Conservation (phyloP, 1,140 invertebrate genomes). For the Scaptomyza pallida region DNA sequence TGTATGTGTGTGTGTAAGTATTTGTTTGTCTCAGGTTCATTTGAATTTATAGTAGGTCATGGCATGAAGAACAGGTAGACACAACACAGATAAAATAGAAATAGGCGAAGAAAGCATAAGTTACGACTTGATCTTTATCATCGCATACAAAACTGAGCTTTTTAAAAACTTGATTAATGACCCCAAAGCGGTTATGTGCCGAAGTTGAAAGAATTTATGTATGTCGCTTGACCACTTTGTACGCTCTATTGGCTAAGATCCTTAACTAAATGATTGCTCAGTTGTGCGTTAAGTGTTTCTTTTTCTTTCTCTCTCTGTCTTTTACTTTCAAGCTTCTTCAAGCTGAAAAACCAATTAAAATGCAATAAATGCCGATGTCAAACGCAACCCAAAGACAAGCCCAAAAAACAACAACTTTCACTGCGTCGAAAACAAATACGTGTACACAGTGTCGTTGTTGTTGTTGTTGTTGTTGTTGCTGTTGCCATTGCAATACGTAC, state of each 20-base stretch:
- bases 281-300: constrained; percentile 42
- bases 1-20: background rate
- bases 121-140: constrained; percentile 66
- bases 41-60: constrained; percentile 72
- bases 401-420: constrained; percentile 70
- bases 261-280: constrained; percentile 35
- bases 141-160: constrained; percentile 46
- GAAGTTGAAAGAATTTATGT: constrained; percentile 10
- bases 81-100: constrained; percentile 36
- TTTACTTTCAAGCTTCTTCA: constrained; percentile 50
- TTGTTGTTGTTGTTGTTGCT: constrained; percentile 21
- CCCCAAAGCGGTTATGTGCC: background rate
- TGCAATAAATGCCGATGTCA: constrained; percentile 66
- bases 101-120: constrained; percentile 63
- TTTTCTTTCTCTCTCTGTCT: constrained; percentile 11
- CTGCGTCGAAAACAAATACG: constrained; percentile 40
- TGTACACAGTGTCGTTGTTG: constrained; percentile 15
- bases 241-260: constrained; percentile 27
- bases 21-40: constrained; percentile 49
- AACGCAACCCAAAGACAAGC: constrained; percentile 35
- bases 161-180: constrained; percentile 61
- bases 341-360: constrained; percentile 74
- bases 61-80: constrained; percentile 60
- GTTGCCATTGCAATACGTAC: constrained; percentile 26
- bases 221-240: constrained; percentile 12